Percentiles rank a stretch among this genome's conserved stretches.
Conservation (phyloP, 30 jellyfish, hydroid and myxozoan species). For the Rhopilema esculentum region DNA sequence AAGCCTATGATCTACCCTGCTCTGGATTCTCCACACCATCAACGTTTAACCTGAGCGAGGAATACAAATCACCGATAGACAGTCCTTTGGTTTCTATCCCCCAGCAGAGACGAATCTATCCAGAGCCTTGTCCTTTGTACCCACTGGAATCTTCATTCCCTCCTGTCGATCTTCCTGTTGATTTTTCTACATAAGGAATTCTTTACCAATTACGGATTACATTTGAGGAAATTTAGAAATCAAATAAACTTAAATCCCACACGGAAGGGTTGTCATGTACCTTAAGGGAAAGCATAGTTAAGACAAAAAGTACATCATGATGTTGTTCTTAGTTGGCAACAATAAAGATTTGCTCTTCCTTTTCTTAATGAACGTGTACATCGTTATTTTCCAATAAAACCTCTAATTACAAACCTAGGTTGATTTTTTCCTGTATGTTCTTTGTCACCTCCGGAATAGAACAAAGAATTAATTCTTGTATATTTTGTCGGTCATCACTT, state of each 20-base stretch:
- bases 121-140: constrained; percentile 59
- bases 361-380: too few species aligned
- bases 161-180: constrained; percentile 55
- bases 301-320: too few species aligned
- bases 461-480: too few species aligned
- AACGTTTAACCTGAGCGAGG: constrained; percentile 58
- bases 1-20: constrained; percentile 7
- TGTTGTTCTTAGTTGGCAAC: too few species aligned
- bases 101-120: constrained; percentile 33
- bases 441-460: too few species aligned
- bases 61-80: constrained; percentile 47
- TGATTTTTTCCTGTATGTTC: too few species aligned
- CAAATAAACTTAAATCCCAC: background rate
- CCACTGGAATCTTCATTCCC: constrained; percentile 59
- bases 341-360: too few species aligned
- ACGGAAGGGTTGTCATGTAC: background rate
- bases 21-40: constrained; percentile 66
- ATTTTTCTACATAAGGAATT: background rate
- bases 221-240: background rate
- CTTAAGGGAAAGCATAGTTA: background rate
- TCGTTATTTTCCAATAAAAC: too few species aligned
- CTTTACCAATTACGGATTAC: background rate
- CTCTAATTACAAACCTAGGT: too few species aligned
- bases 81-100: constrained; percentile 36
- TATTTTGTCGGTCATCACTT: too few species aligned